Evolutionary conservation across 2,888 invertebrate species (phyloP).

Genomic region (Ectemnius cavifrons): DNA sequence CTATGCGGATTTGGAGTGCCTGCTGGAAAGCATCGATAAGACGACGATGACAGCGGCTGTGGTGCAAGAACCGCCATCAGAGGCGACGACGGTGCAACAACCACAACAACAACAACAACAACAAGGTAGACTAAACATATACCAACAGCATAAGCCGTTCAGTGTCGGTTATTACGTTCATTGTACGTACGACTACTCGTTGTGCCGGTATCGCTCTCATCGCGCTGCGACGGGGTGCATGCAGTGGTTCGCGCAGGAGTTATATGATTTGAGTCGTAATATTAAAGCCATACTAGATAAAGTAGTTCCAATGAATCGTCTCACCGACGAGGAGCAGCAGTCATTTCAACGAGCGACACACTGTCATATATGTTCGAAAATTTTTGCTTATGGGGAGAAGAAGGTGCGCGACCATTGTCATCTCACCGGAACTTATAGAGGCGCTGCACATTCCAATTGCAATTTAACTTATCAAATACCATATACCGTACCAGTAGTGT

Average conservation of each 20-base stretch:
- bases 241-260: conserved; percentile 2
- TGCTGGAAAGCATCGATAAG: not conserved
- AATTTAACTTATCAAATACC: not conserved
- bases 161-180: conserved; percentile 3
- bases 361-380: not conserved
- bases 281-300: not conserved
- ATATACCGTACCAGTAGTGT: conserved; percentile 28
- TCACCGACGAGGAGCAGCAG: not conserved
- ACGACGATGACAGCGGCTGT: no score
- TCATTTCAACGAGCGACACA: not conserved
- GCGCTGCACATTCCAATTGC: not conserved
- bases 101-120: no score
- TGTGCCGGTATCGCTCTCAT: not conserved
- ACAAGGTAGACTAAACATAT: not conserved
- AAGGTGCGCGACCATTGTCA: conserved; percentile 2
- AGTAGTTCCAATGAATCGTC: not conserved
- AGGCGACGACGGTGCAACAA: no score
- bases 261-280: not conserved
- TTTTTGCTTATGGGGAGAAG: not conserved
- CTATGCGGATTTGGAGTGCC: conserved; percentile 38
- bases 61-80: no score
- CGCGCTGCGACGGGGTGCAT: not conserved
- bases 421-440: not conserved
- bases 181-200: not conserved
- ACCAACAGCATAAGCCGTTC: conserved; percentile 5